These are phyloP conservation scores for Aphaenogaster rudis DNA, from an alignment of 1,140 invertebrate genomes.

Conservation along the genomic window DNA sequence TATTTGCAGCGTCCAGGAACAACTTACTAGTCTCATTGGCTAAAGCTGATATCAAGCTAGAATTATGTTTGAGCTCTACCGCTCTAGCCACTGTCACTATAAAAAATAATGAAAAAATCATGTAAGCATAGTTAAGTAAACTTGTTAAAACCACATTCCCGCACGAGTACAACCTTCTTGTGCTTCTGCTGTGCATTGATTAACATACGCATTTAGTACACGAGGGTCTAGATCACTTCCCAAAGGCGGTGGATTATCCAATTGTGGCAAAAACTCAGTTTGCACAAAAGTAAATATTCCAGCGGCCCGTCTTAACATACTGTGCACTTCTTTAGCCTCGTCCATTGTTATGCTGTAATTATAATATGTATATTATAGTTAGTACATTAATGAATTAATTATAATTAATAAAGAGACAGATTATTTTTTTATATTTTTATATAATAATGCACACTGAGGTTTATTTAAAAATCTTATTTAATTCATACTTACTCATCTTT, in stretches of 20 bases:
- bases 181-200: constrained; percentile 91
- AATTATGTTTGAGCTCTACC: constrained; percentile 91
- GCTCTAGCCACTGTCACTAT: constrained; percentile 91
- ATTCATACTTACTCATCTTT: constrained; percentile 89
- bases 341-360: constrained; percentile 88
- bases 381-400: constrained; percentile 27
- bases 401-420: background rate
- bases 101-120: constrained; percentile 65
- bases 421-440: constrained; percentile 36
- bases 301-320: constrained; percentile 89
- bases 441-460: constrained; percentile 1
- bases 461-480: constrained; percentile 7
- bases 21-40: constrained; percentile 90
- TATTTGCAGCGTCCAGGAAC: constrained; percentile 89
- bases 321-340: constrained; percentile 91
- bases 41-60: constrained; percentile 89
- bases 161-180: constrained; percentile 88
- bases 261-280: constrained; percentile 86
- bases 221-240: constrained; percentile 89
- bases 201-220: constrained; percentile 90
- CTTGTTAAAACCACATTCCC: background rate
- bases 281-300: constrained; percentile 89
- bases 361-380: constrained; percentile 78
- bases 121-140: constrained; percentile 7
- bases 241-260: constrained; percentile 85